These are phyloP conservation scores for Bothrops jararaca DNA, from an alignment of 2,113 vertebrate species.

Conservation along the genomic window DNA sequence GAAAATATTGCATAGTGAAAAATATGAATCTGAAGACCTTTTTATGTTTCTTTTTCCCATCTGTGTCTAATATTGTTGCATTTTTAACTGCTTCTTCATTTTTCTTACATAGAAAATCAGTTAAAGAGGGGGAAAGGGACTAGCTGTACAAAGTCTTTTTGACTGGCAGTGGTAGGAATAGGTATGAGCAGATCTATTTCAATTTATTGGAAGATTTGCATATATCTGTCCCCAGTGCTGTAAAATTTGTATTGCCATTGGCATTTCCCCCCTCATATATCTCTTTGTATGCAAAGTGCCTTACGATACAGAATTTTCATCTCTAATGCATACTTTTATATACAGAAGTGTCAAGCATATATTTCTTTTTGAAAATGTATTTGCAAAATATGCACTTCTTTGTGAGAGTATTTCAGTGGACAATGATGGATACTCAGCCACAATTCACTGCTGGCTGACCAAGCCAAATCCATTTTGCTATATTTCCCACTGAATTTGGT, in stretches of 20 bases:
- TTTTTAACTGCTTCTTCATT: background rate
- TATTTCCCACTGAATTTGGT: background rate
- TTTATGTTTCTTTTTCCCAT: background rate
- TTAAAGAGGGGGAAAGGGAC: background rate
- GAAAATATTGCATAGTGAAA: background rate
- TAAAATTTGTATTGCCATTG: background rate
- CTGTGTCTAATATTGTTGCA: background rate
- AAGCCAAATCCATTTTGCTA: background rate
- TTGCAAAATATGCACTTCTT: background rate
- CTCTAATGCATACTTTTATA: background rate
- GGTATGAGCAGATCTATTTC: background rate
- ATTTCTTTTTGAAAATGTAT: background rate
- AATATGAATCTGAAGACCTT: background rate
- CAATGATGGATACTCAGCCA: background rate
- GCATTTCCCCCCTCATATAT: background rate
- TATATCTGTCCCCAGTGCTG: background rate
- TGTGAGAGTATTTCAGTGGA: background rate
- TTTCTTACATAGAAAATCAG: background rate
- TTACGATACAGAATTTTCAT: background rate
- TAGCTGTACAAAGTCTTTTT: background rate
- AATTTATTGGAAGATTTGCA: background rate
- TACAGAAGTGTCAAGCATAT: background rate
- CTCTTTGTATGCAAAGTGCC: background rate
- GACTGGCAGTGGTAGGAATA: background rate
- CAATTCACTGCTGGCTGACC: background rate